Evolutionary conservation across 64 coral and sea anemone genomes (phyloP), one percentile per base, ranked within the genome.

Genomic region (Dendronephthya gigantea): DNA sequence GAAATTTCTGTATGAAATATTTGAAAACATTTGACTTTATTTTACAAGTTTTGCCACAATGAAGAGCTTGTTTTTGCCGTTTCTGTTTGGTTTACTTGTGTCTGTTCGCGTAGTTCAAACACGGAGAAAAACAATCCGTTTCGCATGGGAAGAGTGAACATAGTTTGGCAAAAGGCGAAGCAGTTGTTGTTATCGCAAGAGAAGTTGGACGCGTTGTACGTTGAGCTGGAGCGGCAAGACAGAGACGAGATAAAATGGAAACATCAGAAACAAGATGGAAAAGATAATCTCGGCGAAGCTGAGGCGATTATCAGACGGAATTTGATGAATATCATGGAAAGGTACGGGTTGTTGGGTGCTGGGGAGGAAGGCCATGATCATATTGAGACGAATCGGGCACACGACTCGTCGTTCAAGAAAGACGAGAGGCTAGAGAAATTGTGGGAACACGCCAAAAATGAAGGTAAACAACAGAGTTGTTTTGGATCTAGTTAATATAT

Each of bases 381-480:
- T 39, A 35, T 79, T 15, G 72, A 79, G 17, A 79, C 32, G 2
- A 79, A 79, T 34, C 15, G 32, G 37, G 72, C 36, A 35, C 30
- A 34, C 9, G 22, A 0, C 15, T 29, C 32, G 0, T 17, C 27
- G 13, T 39, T 36, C 15, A 33, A 17, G 5, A 79, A 39, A 39
- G 72, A 79, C 17, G 72, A 79, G 37, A 79, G 72, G 29, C 72
- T 79, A 9, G 72, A 79, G 32, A 79, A 79, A 79, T 39, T 79
- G 32, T 79, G 72, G 72, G 30, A 36, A 79, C 9, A 34, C 36
- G 72, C 72, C 15, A 36, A 36, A 17, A 29, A 6, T 35, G 72
- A 79, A 79, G 72, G 72, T 79, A 79, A 33, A 0, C 1, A 19
- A 19, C 7, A 45, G 4, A 45, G 41, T n/a, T n/a, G n/a, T n/a